Evolutionary conservation across 1,140 invertebrate genomes (phyloP), one percentile per base, ranked within the genome.

Genomic region (Chelonus insularis): DNA sequence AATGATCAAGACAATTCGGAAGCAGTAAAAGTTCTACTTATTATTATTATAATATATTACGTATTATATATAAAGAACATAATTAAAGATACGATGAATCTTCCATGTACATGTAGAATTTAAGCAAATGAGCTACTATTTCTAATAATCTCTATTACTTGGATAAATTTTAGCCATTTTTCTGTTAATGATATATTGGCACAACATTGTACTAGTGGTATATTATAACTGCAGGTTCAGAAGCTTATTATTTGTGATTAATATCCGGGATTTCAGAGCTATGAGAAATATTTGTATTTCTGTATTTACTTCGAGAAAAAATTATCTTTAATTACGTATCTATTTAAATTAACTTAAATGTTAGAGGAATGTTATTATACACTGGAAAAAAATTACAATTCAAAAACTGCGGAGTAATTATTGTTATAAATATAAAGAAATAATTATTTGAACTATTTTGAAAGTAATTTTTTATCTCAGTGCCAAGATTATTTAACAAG

Each of bases 201-300:
- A 80, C 78, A 76, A 70, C 65, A 67, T 80, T 80, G 77, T 80
- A 80, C 78, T 79, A 75, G 65, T 65, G 74, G 71, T 73, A 69
- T 76, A 55, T 52, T 65, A n/a, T n/a, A 72, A 73, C 68, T 55
- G 23, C 36, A 55, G 12, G 21, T n/a, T n/a, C n/a, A 52, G 36
- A 12, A 47, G 18, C 37, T 36, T 20, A n/a, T 37, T 21, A 25
- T 36, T 29, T 4, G 7, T 4, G 25, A 29, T 29, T 29, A 29
- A 29, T 29, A 29, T 29, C 25, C 3, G 25, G n/a, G n/a, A n/a
- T n/a, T n/a, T n/a, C n/a, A n/a, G 16, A n/a, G 21, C 57, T 20
- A 58, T 47, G 32, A 1, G 20, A 37, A 58, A 4, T 39, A 47
- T 50, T 20, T 48, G 37, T 12, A 34, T 39, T 11, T 47, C 45